Conservation (phyloP, 2,113 vertebrate species). For the Microcebus murinus region DNA sequence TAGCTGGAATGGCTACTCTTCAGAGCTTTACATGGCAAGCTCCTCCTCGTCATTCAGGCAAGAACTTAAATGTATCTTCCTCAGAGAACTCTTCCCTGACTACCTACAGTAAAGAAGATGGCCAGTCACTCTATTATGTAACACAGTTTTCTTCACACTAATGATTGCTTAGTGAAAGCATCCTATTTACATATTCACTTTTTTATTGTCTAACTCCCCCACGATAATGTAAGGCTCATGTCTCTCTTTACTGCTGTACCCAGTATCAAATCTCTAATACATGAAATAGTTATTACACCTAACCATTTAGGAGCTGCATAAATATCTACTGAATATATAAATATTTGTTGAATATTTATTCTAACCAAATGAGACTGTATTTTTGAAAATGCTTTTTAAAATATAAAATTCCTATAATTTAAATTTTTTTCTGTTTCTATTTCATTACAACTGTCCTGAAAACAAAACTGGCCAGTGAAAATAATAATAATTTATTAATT, state of each 20-base stretch:
- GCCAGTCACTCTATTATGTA: not conserved
- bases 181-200: not conserved
- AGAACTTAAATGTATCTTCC: not conserved
- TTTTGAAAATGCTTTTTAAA: constrained; percentile 48
- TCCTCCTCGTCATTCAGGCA: not conserved
- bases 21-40: not conserved
- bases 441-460: not conserved
- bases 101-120: not conserved
- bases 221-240: not conserved
- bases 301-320: not conserved
- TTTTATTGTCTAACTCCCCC: not conserved
- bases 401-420: not conserved
- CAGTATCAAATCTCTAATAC: not conserved
- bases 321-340: not conserved
- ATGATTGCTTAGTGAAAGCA: not conserved
- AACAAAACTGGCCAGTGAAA: not conserved
- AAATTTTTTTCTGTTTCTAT: not conserved
- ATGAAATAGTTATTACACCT: not conserved
- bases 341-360: not conserved
- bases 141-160: not conserved
- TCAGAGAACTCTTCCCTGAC: not conserved
- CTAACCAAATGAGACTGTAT: not conserved
- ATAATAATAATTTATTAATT: not conserved
- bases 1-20: not conserved
- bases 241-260: not conserved